phyloP scores from a whole-genome alignment of 2,888 invertebrate genomes.

The Dione juno region DNA sequence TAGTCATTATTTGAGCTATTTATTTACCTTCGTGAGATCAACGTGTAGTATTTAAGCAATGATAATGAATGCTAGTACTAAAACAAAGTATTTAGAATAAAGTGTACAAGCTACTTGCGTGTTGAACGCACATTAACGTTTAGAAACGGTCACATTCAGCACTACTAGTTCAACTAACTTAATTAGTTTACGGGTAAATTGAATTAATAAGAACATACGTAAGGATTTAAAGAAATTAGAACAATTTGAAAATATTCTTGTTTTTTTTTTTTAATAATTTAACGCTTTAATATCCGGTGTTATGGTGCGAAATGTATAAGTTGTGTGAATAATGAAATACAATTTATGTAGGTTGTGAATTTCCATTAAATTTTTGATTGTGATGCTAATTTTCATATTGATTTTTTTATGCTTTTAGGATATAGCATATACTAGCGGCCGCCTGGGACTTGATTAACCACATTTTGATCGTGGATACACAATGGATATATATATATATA shows the following conservation, averaged over 20 bases:
- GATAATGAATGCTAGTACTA: background rate
- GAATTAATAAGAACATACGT: slow-evolving; percentile 25
- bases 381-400: too few relatives aligned
- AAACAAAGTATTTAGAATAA: background rate
- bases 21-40: background rate
- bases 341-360: too few relatives aligned
- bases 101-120: slow-evolving; percentile 9
- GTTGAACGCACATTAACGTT: slow-evolving; percentile 8
- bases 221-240: slow-evolving; percentile 15
- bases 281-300: background rate
- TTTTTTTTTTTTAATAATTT: background rate
- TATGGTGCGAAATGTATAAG: background rate
- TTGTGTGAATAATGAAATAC: background rate
- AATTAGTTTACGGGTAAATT: slow-evolving; percentile 22
- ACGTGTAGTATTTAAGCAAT: background rate
- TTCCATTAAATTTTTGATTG: too few relatives aligned
- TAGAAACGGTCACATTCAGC: slow-evolving; percentile 14
- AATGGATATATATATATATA: too few relatives aligned
- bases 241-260: background rate
- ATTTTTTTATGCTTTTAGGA: too few relatives aligned
- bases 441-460: too few relatives aligned
- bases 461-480: too few relatives aligned
- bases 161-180: slow-evolving; percentile 15
- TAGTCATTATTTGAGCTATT: background rate
- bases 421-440: too few relatives aligned